Base-by-base conservation (phyloP, 2,888 invertebrate species). In the Physocephala rufipes region DNA sequence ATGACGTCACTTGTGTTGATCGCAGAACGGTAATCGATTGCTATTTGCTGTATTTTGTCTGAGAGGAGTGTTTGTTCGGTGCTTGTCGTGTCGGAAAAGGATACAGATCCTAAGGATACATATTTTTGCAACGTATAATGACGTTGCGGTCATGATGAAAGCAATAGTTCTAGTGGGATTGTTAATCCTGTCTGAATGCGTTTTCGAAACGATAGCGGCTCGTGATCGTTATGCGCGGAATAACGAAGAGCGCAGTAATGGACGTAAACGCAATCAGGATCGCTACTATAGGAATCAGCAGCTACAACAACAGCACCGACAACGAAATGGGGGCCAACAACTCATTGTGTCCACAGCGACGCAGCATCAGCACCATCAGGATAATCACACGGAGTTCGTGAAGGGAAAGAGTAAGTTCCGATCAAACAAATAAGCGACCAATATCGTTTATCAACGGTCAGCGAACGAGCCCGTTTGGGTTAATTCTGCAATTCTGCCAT, bases 371-470 rank as follows among this genome's bases (percentile, higher is more conserved):
- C 79, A 84, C 73, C 82, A 86, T 70, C 81, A 79, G 74, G 80
- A 79, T 75, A 82, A 82, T 75, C 83, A 82, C 63, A 91, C 91
- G 78, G 92, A 92, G 84, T 92, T 92, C 85, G 92, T 92, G 85
- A 92, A 92, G 86, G 92, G 92, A 85, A 92, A 92, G 87, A 92
- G 92, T 92, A 90, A 92, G 92, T 90, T 36, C 9, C 15, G 15
- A 36, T 4, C 36, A 36, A 7, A 7, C 4, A 36, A 36, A 36
- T 36, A 36, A 36, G n/a, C n/a, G n/a, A n/a, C n/a, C n/a, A n/a
- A n/a, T n/a, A 36, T 36, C 36, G 36, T 36, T 36, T 55, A 19
- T 12, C 26, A 19, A 15, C 16, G 13, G 12, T 24, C 1, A 55
- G 24, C 13, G 16, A 53, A 53, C 55, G 16, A 7, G 43, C 43